Conservation (phyloP, 2,797 vertebrate genomes). For the Alca torda region DNA sequence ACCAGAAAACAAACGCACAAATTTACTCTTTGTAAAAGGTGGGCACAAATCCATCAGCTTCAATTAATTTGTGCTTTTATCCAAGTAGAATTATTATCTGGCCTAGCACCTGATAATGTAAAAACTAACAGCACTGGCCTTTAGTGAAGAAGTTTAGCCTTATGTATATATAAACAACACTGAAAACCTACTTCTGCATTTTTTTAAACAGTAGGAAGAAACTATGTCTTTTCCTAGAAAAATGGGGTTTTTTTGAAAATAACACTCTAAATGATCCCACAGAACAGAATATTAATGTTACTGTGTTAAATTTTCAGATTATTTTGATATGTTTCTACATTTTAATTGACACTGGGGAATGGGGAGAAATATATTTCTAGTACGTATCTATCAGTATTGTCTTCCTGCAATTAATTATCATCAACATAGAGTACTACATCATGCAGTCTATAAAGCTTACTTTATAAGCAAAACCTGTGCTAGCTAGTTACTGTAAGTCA, state of each 20-base stretch:
- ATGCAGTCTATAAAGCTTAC: not conserved
- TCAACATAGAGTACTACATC: not conserved
- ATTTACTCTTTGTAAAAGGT: not conserved
- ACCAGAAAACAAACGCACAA: not conserved
- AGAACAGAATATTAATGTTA: not conserved
- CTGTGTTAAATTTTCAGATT: not conserved
- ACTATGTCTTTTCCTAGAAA: not conserved
- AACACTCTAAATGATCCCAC: not conserved
- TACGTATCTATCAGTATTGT: not conserved
- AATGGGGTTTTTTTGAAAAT: rapidly evolving
- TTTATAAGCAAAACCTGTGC: not conserved
- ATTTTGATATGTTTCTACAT: not conserved
- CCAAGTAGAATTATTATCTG: not conserved
- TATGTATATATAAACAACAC: not conserved
- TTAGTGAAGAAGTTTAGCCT: not conserved
- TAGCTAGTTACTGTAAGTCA: not conserved
- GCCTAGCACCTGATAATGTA: not conserved
- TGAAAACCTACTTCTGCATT: not conserved
- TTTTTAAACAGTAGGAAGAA: not conserved
- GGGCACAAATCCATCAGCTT: not conserved
- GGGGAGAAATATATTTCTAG: not conserved
- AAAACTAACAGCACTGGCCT: not conserved
- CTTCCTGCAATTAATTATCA: not conserved
- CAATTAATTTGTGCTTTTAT: not conserved
- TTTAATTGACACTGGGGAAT: not conserved